Evolutionary conservation across 2,113 vertebrate species (phyloP).

Genomic region (Oryctolagus cuniculus): DNA sequence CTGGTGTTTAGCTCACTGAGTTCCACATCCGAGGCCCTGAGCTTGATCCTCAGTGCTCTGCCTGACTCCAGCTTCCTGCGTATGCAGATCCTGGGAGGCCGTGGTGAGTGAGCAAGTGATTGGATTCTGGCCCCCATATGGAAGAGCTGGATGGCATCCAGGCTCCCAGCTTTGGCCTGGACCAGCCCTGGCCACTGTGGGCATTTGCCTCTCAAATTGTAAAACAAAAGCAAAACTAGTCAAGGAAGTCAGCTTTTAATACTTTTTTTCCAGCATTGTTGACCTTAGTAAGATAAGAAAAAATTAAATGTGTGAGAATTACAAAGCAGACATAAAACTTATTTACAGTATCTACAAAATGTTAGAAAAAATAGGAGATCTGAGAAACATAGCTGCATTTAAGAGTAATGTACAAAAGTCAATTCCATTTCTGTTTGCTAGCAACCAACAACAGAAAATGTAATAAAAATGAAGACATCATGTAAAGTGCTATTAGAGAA

Average conservation of each 20-base stretch:
- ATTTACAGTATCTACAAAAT: constrained; percentile 5
- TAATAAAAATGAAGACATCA: constrained; percentile 19
- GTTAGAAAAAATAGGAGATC: not conserved
- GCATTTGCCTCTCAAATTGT: too few relatives aligned
- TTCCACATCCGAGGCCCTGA: too few relatives aligned
- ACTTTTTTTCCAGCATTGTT: not conserved
- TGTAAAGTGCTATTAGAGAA: constrained; percentile 12
- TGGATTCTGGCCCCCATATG: too few relatives aligned
- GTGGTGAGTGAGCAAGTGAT: too few relatives aligned
- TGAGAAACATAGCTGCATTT: not conserved
- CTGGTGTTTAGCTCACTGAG: too few relatives aligned
- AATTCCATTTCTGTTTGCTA: not conserved
- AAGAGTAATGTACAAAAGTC: not conserved
- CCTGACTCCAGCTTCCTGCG: too few relatives aligned
- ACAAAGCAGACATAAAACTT: constrained; percentile 17
- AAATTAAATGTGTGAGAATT: not conserved
- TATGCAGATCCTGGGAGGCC: too few relatives aligned
- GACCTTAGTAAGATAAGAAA: not conserved
- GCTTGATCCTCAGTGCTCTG: too few relatives aligned
- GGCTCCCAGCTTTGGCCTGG: too few relatives aligned
- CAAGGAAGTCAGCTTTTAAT: not conserved
- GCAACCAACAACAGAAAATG: not conserved
- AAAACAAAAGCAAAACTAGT: not conserved
- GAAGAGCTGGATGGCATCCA: too few relatives aligned
- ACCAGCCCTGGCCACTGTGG: too few relatives aligned